These are phyloP conservation scores for Lissocephala sabroskyi DNA, from an alignment of 2,888 invertebrate species.

Conservation along the genomic window DNA sequence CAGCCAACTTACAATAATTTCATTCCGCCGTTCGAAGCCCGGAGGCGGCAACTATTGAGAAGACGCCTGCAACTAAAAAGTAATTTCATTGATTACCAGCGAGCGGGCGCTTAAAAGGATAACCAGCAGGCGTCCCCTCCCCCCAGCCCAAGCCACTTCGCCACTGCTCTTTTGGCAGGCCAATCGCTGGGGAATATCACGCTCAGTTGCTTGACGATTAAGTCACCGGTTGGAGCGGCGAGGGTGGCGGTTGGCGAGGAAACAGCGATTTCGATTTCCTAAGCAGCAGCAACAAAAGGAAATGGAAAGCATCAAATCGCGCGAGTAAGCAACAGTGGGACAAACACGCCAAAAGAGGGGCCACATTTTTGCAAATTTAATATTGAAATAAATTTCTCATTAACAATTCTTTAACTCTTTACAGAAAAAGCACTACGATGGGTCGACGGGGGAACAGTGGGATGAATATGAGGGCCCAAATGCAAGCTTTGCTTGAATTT, in stretches of 20 bases:
- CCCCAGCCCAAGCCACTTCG: constrained; percentile 46
- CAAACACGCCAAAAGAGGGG: too few species aligned
- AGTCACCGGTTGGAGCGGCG: neutral
- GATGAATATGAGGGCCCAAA: too few species aligned
- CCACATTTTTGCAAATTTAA: neutral
- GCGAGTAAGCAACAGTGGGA: too few species aligned
- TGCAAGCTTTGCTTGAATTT: too few species aligned
- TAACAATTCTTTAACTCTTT: too few species aligned
- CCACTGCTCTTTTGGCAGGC: too few species aligned
- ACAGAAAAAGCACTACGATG: too few species aligned
- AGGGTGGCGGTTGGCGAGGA: constrained; percentile 3
- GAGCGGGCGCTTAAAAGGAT: constrained; percentile 30
- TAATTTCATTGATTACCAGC: constrained; percentile 59
- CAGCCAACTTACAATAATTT: constrained; percentile 48
- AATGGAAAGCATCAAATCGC: constrained; percentile 28
- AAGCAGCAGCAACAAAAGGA: constrained; percentile 30
- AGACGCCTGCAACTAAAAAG: constrained; percentile 52
- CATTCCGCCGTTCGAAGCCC: too few species aligned
- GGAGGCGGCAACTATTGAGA: too few species aligned
- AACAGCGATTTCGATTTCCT: constrained; percentile 28
- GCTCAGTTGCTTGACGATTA: too few species aligned
- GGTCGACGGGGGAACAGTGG: too few species aligned
- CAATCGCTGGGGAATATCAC: too few species aligned
- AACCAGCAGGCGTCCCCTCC: constrained; percentile 34
- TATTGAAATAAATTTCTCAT: neutral